A percentile compares a stretch with the other conserved stretches of the same genome.
Conservation (phyloP, 2,888 invertebrate species). For the Dynastes tityus region DNA sequence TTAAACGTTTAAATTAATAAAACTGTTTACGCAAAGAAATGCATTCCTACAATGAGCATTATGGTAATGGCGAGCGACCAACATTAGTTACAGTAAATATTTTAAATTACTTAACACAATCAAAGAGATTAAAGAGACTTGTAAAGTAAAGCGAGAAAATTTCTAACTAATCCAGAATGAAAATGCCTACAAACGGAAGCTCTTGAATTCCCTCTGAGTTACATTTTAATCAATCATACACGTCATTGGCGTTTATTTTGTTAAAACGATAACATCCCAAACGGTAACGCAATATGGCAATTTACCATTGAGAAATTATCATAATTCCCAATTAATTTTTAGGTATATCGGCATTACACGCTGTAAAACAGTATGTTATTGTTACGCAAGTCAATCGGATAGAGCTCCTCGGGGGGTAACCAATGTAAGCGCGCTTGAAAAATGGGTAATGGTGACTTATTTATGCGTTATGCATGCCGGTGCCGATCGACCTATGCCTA, state of each 20-base stretch:
- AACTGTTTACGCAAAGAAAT: too few species aligned
- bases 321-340: constrained; percentile 17
- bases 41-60: too few species aligned
- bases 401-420: constrained; percentile 22
- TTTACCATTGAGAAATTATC: constrained; percentile 9
- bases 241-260: not conserved
- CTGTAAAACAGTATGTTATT: constrained; percentile 8
- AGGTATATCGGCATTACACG: not conserved
- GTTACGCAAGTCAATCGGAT: constrained; percentile 9
- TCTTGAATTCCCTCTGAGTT: too few species aligned
- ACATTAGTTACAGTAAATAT: too few species aligned
- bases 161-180: too few species aligned
- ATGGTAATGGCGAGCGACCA: too few species aligned
- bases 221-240: too few species aligned
- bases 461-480: not conserved
- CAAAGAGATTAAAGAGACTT: too few species aligned
- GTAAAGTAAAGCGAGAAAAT: too few species aligned
- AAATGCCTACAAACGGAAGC: too few species aligned
- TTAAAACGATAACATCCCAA: not conserved
- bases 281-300: not conserved
- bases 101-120: too few species aligned
- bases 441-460: constrained; percentile 14
- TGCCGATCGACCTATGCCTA: not conserved
- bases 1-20: too few species aligned
- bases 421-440: constrained; percentile 6